Evolutionary conservation across 30 jellyfish, hydroid and myxozoan genomes (phyloP).

Genomic region (Hydra vulgaris): DNA sequence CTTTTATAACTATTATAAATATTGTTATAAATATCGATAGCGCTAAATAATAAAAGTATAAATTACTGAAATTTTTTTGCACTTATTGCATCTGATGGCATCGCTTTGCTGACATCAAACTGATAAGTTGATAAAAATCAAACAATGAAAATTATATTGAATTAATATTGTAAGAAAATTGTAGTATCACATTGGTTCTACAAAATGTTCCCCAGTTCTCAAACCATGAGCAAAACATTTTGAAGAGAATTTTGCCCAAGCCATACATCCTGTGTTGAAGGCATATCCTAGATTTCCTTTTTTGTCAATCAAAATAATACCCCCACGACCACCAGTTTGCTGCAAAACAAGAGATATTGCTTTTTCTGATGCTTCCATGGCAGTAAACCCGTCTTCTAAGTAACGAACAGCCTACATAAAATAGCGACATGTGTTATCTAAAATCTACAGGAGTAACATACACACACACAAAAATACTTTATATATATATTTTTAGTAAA

Average conservation of each 20-base stretch:
- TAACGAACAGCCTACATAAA: slow-evolving; percentile 41
- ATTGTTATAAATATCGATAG: no score
- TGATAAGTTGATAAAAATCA: no score
- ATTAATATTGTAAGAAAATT: no score
- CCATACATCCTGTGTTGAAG: slow-evolving; percentile 64
- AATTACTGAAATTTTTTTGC: no score
- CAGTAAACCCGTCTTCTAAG: slow-evolving; percentile 67
- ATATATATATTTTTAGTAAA: background rate
- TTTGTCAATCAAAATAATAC: slow-evolving; percentile 62
- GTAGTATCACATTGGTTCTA: background rate
- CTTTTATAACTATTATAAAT: no score
- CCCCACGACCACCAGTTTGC: slow-evolving; percentile 69
- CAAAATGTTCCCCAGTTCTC: background rate
- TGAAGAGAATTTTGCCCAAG: slow-evolving; percentile 58
- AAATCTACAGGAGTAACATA: background rate
- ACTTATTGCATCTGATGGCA: no score
- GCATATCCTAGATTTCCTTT: slow-evolving; percentile 68
- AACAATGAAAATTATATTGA: no score
- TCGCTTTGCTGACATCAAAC: no score
- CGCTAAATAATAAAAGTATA: no score
- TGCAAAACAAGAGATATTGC: slow-evolving; percentile 41
- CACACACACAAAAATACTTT: background rate
- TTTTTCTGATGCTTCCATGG: slow-evolving; percentile 72
- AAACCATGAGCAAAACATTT: background rate
- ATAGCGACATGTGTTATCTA: background rate